phyloP scores from a whole-genome alignment of 92 coral and sea anemone genomes.

The Porites divaricata region DNA sequence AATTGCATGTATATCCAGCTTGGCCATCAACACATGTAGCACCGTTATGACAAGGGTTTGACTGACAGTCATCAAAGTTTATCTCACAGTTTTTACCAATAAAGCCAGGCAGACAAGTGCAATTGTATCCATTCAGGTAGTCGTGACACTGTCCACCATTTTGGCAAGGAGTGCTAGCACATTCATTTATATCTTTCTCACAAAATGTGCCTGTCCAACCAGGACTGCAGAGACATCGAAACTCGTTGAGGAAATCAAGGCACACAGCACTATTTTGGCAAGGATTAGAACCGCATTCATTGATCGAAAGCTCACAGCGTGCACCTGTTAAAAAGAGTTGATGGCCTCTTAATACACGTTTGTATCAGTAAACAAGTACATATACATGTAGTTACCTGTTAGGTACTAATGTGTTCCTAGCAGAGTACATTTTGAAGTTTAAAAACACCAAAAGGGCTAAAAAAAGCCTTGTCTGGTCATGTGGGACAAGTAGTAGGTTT shows the following conservation, averaged over 20 bases:
- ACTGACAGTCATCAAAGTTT: conserved; percentile 73
- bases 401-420: too few species aligned
- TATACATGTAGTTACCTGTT: too few species aligned
- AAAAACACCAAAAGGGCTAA: too few species aligned
- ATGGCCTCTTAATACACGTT: too few species aligned
- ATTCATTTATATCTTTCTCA: conserved; percentile 30
- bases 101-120: conserved; percentile 69
- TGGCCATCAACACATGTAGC: conserved; percentile 75
- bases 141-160: conserved; percentile 85
- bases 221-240: neutral
- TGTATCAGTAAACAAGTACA: too few species aligned
- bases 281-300: conserved; percentile 40
- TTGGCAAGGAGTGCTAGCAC: conserved; percentile 52
- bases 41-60: conserved; percentile 68
- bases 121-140: conserved; percentile 47
- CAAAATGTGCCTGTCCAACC: conserved; percentile 38
- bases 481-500: too few species aligned
- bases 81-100: conserved; percentile 73
- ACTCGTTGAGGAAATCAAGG: neutral
- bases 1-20: conserved; percentile 59
- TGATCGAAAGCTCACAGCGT: neutral
- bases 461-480: too few species aligned
- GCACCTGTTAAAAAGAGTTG: conserved; percentile 15
- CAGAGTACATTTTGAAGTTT: too few species aligned
- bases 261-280: conserved; percentile 9